phyloP scores from a whole-genome alignment of 1,140 invertebrate species.

The Amphibalanus amphitrite region DNA sequence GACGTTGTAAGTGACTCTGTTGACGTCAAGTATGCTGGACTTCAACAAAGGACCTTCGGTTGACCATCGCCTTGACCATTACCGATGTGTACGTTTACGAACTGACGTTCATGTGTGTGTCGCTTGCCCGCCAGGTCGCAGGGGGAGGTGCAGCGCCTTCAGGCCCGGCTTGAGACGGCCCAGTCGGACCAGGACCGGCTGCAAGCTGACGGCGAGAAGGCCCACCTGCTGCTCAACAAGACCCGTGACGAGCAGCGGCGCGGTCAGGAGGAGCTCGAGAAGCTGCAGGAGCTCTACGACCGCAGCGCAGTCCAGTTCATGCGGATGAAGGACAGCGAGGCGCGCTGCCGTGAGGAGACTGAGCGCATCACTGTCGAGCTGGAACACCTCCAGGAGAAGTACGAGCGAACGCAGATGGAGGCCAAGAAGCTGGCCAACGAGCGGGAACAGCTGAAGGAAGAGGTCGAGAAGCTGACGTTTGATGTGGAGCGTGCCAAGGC shows the following conservation, averaged over 20 bases:
- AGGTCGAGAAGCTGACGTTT: slow-evolving; percentile 61
- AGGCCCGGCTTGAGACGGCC: slow-evolving; percentile 66
- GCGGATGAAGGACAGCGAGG: not conserved
- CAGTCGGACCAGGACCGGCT: slow-evolving; percentile 68
- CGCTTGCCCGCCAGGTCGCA: slow-evolving; percentile 44
- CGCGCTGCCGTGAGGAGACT: not conserved
- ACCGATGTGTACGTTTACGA: not conserved
- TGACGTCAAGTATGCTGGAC: too few species aligned
- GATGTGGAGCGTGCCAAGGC: slow-evolving; percentile 65
- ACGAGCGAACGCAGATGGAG: slow-evolving; percentile 72
- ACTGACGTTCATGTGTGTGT: not conserved
- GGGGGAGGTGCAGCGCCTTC: slow-evolving; percentile 68
- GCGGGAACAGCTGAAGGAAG: slow-evolving; percentile 63
- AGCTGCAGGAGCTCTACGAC: slow-evolving; percentile 72
- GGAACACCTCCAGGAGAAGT: slow-evolving; percentile 70
- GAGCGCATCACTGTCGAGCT: slow-evolving; percentile 48
- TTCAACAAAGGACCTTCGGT: too few species aligned
- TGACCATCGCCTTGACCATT: not conserved
- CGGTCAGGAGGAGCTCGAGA: slow-evolving; percentile 76
- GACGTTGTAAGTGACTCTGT: too few species aligned
- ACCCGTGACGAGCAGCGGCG: not conserved
- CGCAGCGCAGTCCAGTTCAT: not conserved
- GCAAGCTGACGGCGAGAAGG: not conserved
- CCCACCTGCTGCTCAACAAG: not conserved
- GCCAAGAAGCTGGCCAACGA: slow-evolving; percentile 59